Percentiles rank a stretch among this genome's conserved stretches.
Conservation (phyloP, 2,888 invertebrate genomes). For the Sphaeridia pumilis region DNA sequence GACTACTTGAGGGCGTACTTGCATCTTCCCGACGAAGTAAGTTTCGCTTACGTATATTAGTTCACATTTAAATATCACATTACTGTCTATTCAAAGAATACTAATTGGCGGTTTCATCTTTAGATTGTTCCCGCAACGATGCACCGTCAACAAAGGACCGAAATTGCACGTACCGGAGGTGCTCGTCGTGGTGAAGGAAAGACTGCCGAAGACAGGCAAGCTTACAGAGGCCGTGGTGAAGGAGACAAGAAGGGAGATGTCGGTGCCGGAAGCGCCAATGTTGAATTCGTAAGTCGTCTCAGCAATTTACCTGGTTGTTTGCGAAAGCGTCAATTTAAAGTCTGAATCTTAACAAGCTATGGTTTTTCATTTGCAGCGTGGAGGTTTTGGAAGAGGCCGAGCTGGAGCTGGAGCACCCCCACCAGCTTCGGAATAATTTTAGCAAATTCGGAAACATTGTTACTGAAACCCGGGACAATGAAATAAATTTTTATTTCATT, state of each 20-base stretch:
- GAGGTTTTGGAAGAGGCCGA: slow-evolving; percentile 66
- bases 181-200: slow-evolving; percentile 57
- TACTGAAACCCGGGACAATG: not conserved
- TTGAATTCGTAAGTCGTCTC: slow-evolving; percentile 79
- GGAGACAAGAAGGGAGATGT: slow-evolving; percentile 94
- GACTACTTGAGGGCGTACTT: slow-evolving; percentile 89
- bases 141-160: slow-evolving; percentile 77
- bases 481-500: slow-evolving; percentile 5
- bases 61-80: not conserved
- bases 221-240: slow-evolving; percentile 64
- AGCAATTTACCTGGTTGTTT: slow-evolving; percentile 15
- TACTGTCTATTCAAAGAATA: not conserved
- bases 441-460: not conserved
- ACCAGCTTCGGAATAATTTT: slow-evolving; percentile 15
- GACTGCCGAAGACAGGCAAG: slow-evolving; percentile 68
- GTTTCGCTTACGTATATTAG: slow-evolving; percentile 2
- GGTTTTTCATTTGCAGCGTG: slow-evolving; percentile 51
- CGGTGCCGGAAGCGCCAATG: slow-evolving; percentile 82
- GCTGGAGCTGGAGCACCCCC: slow-evolving; percentile 46
- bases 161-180: slow-evolving; percentile 61
- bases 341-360: not conserved
- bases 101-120: slow-evolving; percentile 10
- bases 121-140: slow-evolving; percentile 92
- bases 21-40: slow-evolving; percentile 81
- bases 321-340: no score